A percentile compares a stretch with the other conserved stretches of the same genome.
Conservation (phyloP, 2,113 vertebrate species). For the Elephas maximus region DNA sequence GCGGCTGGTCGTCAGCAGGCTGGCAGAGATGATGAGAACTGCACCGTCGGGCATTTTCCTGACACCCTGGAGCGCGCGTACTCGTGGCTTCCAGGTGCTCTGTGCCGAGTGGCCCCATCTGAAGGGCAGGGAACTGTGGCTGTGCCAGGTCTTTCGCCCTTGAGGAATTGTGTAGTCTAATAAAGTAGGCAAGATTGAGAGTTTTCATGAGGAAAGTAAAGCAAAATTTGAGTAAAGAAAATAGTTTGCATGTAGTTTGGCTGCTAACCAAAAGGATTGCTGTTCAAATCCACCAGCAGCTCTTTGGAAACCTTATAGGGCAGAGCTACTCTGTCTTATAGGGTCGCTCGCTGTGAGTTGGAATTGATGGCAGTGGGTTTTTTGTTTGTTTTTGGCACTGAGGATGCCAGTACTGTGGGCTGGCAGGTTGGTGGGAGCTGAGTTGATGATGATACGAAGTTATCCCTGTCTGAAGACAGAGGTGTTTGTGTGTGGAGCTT, state of each 20-base stretch:
- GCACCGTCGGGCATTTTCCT: accelerated
- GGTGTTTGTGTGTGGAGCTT: conserved; percentile 41
- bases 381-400: neutral
- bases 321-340: too few species aligned
- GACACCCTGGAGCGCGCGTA: neutral
- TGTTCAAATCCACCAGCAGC: too few species aligned
- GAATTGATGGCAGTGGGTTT: too few species aligned
- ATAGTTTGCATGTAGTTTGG: accelerated
- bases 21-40: too few species aligned
- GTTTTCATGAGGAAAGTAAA: neutral
- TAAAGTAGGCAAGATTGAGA: neutral
- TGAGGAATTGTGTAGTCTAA: neutral
- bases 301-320: too few species aligned
- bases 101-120: neutral
- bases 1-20: too few species aligned
- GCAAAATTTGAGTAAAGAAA: neutral
- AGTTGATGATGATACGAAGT: conserved; percentile 70
- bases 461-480: conserved; percentile 75
- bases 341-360: too few species aligned
- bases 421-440: neutral
- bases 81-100: neutral
- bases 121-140: neutral
- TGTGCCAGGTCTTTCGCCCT: neutral
- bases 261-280: too few species aligned
- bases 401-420: neutral